Percentiles rank a stretch among this genome's conserved stretches.
These are phyloP conservation scores for Hypanus sabinus DNA, from an alignment of 2,113 vertebrate genomes.

Conservation along the genomic window DNA sequence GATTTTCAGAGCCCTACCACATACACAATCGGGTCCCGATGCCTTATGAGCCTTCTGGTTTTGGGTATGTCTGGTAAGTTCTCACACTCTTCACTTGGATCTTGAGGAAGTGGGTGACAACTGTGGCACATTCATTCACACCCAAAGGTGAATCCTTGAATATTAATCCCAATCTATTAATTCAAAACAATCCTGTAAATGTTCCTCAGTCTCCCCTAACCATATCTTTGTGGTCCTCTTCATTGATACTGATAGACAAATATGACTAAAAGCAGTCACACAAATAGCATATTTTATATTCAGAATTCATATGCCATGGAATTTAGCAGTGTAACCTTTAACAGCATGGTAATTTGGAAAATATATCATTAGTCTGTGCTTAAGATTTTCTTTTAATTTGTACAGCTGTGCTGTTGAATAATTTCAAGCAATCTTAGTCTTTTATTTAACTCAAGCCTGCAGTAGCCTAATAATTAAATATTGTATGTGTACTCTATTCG, in stretches of 20 bases:
- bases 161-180: no score
- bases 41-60: no score
- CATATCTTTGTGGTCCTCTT: no score
- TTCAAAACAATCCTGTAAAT: no score
- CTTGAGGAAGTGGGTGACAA: no score
- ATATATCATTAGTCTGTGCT: neutral
- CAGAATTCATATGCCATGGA: neutral
- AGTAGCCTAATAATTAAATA: neutral
- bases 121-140: no score
- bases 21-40: no score
- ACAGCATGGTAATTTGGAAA: neutral
- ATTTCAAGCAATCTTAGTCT: neutral
- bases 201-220: no score
- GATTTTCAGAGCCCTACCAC: no score
- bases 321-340: neutral
- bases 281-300: neutral
- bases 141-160: no score
- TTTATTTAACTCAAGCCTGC: neutral
- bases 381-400: neutral
- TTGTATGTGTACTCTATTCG: neutral
- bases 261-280: neutral
- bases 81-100: no score
- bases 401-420: neutral
- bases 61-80: no score
- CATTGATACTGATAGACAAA: neutral